Conservation (phyloP, 2,797 vertebrate species). For the Sebastes aleutianus region DNA sequence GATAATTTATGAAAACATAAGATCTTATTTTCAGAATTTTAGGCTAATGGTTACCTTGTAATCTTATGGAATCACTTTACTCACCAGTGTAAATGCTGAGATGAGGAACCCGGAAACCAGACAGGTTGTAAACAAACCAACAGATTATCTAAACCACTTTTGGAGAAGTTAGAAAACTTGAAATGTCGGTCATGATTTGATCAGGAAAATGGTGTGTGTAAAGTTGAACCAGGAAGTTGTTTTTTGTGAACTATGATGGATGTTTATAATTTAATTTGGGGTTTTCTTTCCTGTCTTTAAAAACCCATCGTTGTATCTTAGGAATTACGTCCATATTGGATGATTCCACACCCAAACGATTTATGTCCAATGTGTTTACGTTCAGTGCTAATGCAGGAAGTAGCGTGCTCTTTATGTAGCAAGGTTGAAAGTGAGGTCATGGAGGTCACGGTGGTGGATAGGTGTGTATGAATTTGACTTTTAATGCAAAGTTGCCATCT, state of each 20-base stretch:
- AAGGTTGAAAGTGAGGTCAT: neutral
- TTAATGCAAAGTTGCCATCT: neutral
- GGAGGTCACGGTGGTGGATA: neutral
- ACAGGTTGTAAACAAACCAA: neutral
- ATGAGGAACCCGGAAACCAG: neutral
- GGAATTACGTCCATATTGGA: neutral
- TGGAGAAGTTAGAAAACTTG: neutral
- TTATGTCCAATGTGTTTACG: neutral
- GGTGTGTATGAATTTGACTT: neutral
- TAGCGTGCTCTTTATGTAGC: neutral
- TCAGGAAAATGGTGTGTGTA: neutral
- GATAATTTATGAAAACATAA: neutral
- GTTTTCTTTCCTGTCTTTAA: neutral
- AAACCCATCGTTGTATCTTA: neutral
- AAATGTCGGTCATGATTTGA: neutral
- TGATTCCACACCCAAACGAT: neutral
- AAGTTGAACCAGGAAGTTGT: neutral
- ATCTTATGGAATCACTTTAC: neutral
- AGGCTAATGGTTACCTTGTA: neutral
- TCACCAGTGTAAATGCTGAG: neutral
- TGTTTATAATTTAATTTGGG: neutral
- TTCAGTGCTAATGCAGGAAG: neutral
- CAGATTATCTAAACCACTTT: neutral
- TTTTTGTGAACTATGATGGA: neutral
- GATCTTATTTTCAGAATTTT: neutral